Evolutionary conservation across 2,113 vertebrate species (phyloP).

Genomic region (Nesospiza acunhae): DNA sequence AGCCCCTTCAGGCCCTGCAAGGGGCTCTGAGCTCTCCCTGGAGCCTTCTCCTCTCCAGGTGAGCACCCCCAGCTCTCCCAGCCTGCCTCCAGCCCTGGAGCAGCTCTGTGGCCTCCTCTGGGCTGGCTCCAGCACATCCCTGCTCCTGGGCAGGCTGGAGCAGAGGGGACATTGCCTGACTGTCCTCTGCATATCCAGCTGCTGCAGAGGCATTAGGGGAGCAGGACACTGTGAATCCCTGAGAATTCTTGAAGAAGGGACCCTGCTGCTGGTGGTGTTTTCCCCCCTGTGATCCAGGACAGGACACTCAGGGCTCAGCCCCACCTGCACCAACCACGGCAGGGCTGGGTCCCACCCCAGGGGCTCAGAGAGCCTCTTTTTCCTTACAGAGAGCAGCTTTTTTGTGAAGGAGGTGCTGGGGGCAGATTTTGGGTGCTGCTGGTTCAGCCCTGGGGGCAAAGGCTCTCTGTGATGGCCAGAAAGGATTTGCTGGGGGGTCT

Average conservation of each 20-base stretch:
- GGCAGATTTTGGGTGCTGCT: background rate
- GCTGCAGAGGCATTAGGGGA: background rate
- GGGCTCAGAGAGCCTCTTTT: background rate
- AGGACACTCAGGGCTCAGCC: background rate
- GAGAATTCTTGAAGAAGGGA: background rate
- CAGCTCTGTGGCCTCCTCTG: background rate
- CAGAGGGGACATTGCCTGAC: background rate
- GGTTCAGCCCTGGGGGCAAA: background rate
- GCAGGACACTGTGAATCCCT: background rate
- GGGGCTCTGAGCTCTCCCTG: background rate
- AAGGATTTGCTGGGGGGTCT: background rate
- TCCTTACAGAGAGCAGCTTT: background rate
- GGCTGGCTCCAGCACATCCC: background rate
- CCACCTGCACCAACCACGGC: background rate
- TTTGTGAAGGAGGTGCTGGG: background rate
- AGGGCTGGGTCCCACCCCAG: background rate
- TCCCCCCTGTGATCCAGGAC: background rate
- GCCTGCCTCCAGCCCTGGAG: background rate
- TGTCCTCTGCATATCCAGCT: background rate
- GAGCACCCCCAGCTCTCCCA: background rate
- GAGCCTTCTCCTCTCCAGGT: background rate
- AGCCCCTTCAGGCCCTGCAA: background rate
- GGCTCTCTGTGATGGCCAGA: background rate
- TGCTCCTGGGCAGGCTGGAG: background rate
- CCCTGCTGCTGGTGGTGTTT: background rate